Evolutionary conservation across 2,888 invertebrate genomes (phyloP), one percentile per base, ranked within the genome.

Genomic region (Lissonota sp.): DNA sequence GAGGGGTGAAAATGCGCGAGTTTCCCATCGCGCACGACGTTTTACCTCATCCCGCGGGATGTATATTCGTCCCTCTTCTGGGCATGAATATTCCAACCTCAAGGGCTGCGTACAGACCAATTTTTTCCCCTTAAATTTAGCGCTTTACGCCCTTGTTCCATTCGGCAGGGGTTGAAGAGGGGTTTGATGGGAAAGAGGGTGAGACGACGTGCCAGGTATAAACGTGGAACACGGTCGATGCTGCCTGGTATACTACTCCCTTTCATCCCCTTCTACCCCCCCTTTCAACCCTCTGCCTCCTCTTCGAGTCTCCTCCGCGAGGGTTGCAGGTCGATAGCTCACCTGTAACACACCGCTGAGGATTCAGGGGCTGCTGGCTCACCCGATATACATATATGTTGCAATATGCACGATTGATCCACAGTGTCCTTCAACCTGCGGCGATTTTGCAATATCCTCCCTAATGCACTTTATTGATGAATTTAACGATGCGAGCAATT

Each of bases 291-390:
- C 66, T 49, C 44, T 40, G 12, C 62, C 14, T 55, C 51, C 12
- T 10, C 58, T 42, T 3, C 46, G 26, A 26, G 26, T 26, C 26
- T 58, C 42, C 58, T 46, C 40, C 51, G 12, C 58, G n/a, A 7
- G 6, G 40, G 44, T 44, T 16, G 74, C 91, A 91, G 92, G 92
- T 92, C 92, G 92, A 92, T 92, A 92, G 84, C 88, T 88, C 87
- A 88, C 90, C 89, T 89, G 88, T 87, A 88, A 86, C 87, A 84
- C 86, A 82, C 83, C 83, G 76, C 73, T 70, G 80, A 74, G 78
- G 70, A 74, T 75, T 69, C 79, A 26, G 26, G 77, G 83, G 55
- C 82, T 82, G 84, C 80, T 77, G 81, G 75, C n/a, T n/a, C n/a
- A n/a, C n/a, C n/a, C n/a, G n/a, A n/a, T n/a, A n/a, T n/a, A 26